A percentile compares a stretch with the other conserved stretches of the same genome.
Conservation (phyloP, 2,888 invertebrate species). For the Theretra japonica region DNA sequence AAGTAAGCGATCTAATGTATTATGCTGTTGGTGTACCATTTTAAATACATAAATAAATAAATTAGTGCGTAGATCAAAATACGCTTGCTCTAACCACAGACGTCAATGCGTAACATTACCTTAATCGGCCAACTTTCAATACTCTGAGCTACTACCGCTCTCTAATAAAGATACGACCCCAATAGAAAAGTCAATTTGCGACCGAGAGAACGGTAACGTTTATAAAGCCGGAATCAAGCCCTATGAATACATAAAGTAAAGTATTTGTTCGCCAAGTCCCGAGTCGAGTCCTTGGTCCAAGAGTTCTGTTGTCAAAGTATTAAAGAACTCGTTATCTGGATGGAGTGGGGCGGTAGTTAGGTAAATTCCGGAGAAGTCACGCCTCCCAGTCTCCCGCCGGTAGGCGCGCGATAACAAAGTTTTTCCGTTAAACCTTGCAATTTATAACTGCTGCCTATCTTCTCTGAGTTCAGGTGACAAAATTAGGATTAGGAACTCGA, state of each 20-base stretch:
- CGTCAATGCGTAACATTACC: no score
- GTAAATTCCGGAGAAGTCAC: slow-evolving; percentile 33
- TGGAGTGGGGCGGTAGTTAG: slow-evolving; percentile 38
- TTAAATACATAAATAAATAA: no score
- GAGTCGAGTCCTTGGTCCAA: slow-evolving; percentile 30
- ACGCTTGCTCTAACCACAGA: no score
- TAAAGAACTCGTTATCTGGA: slow-evolving; percentile 55
- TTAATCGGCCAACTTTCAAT: no score
- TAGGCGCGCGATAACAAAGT: slow-evolving; percentile 55
- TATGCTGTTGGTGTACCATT: no score
- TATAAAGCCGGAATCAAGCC: slow-evolving; percentile 8
- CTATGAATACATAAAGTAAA: background rate
- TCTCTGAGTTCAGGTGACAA: slow-evolving; percentile 12
- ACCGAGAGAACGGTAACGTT: slow-evolving; percentile 1
- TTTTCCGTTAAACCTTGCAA: slow-evolving; percentile 59
- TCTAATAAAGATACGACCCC: background rate
- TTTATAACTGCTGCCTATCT: slow-evolving; percentile 53
- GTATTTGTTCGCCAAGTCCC: slow-evolving; percentile 1
- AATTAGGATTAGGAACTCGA: background rate
- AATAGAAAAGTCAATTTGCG: background rate
- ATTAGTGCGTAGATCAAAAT: no score
- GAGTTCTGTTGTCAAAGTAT: slow-evolving; percentile 54
- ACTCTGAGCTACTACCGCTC: no score
- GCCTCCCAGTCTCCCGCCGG: slow-evolving; percentile 36
- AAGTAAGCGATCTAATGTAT: no score